Evolutionary conservation across 2,888 invertebrate genomes (phyloP), one percentile per base, ranked within the genome.

Genomic region (Sepiola atlantica): DNA sequence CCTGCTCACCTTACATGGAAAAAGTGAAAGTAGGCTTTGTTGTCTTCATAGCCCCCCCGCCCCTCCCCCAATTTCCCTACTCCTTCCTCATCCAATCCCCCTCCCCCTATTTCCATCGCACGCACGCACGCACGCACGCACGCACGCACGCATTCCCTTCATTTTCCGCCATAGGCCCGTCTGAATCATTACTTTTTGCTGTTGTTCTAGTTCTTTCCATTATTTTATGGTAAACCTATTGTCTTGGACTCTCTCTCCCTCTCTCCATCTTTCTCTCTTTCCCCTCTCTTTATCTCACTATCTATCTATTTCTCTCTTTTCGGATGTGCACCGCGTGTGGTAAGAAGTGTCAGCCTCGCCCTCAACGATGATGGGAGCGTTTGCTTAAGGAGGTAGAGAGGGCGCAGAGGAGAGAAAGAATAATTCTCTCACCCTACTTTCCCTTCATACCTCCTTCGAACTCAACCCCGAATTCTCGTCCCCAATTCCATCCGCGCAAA

Each of bases 1-100:
- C 77, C 77, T n/a, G 77, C 77, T 77, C 77, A 77, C 77, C 77
- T 77, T 77, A 77, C n/a, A 77, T n/a, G 77, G 77, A 77, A 77
- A 77, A 77, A 18, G n/a, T 77, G 77, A 77, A 77, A 32, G 32
- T 77, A 32, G 16, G 10, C 32, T 32, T 16, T 32, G 32, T 77
- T 77, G n/a, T 77, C 77, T 77, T 77, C n/a, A 32, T n/a, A 77
- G 77, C 16, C 3, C 16, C n/a, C 16, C 14, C 18, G n/a, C n/a
- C 77, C 16, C 10, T n/a, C 28, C n/a, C 12, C n/a, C n/a, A 10
- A 28, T 28, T 14, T 12, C 21, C 57, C 24, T 6, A 0, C 21
- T 61, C 24, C 24, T 21, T 21, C 57, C 4, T 0, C 24, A 6
- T 61, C 57, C 24, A 20, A 8, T 0, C 21, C 24, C 20, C 57